These are phyloP conservation scores for Xestia ashworthii DNA, from an alignment of 2,888 invertebrate genomes.

Conservation along the genomic window DNA sequence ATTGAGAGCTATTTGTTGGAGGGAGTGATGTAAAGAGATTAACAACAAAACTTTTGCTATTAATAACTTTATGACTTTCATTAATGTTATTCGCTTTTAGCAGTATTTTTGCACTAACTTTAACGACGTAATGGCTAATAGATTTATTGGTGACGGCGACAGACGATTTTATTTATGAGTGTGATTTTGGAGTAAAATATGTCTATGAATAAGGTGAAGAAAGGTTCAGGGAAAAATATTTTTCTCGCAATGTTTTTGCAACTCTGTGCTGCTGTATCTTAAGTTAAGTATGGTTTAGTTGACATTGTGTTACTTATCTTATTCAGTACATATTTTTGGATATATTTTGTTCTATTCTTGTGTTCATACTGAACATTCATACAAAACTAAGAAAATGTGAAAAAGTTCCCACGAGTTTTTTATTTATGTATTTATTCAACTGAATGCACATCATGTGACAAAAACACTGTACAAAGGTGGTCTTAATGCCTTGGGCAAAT, in stretches of 20 bases:
- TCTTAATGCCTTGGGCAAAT: too few relatives aligned
- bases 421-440: too few relatives aligned
- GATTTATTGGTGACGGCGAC: constrained; percentile 61
- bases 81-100: constrained; percentile 61
- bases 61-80: constrained; percentile 61
- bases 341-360: not conserved
- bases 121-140: constrained; percentile 57
- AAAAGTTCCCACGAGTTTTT: not conserved
- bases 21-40: constrained; percentile 57
- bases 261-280: constrained; percentile 15
- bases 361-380: not conserved
- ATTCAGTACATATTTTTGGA: not conserved
- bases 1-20: constrained; percentile 58
- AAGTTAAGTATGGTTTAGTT: not conserved
- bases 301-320: not conserved
- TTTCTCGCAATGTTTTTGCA: constrained; percentile 37
- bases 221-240: constrained; percentile 51
- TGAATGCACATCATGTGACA: too few relatives aligned
- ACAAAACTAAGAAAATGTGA: not conserved
- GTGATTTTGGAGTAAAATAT: constrained; percentile 59
- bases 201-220: constrained; percentile 41
- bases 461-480: too few relatives aligned
- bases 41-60: constrained; percentile 61
- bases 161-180: constrained; percentile 54
- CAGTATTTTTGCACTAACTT: constrained; percentile 59